Conservation (phyloP, 2,113 vertebrate genomes). For the Lepus europaeus region DNA sequence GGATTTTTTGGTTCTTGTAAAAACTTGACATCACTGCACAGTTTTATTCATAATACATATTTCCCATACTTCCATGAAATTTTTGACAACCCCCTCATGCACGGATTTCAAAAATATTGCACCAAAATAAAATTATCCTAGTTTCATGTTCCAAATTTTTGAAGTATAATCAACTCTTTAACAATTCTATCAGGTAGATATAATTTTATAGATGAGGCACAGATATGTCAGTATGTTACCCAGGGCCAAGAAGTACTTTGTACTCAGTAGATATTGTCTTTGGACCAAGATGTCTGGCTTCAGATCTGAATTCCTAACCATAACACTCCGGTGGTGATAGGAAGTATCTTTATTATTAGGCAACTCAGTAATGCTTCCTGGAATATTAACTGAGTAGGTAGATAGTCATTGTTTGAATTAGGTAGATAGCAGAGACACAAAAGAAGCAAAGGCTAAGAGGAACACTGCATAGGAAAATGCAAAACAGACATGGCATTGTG, state of each 20-base stretch:
- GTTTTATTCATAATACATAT: no score
- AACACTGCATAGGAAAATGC: neutral
- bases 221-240: neutral
- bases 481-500: no score
- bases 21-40: no score
- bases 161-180: neutral
- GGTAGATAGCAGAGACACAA: neutral
- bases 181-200: no score
- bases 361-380: neutral
- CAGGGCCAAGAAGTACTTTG: neutral
- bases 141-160: no score
- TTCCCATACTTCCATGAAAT: no score
- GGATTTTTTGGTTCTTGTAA: no score
- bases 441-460: neutral
- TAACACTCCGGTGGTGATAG: neutral
- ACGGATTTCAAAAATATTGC: no score
- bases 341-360: neutral
- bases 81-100: no score
- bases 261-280: neutral
- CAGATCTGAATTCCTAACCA: neutral
- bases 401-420: neutral
- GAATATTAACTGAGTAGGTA: neutral
- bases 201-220: neutral
- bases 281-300: neutral
- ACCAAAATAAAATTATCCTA: no score